Base-by-base conservation (phyloP, 2,888 invertebrate genomes). In the Leptinotarsa tumamoca region DNA sequence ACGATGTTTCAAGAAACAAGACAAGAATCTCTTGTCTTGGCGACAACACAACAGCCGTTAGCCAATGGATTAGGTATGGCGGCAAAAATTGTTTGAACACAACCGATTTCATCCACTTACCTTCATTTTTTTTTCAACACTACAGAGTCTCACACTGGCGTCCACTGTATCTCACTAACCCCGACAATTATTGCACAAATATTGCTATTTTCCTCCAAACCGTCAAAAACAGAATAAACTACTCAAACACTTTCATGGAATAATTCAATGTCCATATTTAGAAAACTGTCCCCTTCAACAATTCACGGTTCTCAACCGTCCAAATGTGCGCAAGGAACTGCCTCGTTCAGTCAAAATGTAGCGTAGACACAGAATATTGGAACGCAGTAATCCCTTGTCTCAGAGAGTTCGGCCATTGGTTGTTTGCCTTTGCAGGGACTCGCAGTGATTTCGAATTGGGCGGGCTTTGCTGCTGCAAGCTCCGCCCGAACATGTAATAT, bases 261-360 rank as follows among this genome's bases (percentile, higher is more conserved):
- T 33, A 21, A 63, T n/a, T 63, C n/a, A 33, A n/a, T 63, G 27
- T 17, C 17, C 63, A 63, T n/a, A 15, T n/a, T 13, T 7, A 63
- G 7, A 63, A 63, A 33, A 18, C 15, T 63, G 33, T 63, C 17
- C 27, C 27, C 23, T 33, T 63, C 63, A 17, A 63, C 27, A 23
- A 7, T 56, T n/a, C 27, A 17, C 17, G 5, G 69, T 33, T 23
- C 49, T 17, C 21, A 7, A 49, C 61, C 21, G 21, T 21, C 43
- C 61, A 71, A 66, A 76, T 80, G 85, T 86, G 85, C 84, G 85
- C 86, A 85, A 83, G 83, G 82, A 82, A 86, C 86, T 86, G 85
- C 80, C 83, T 78, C 76, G 70, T 76, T 78, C 73, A 76, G 71
- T 76, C 79, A 74, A 78, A 81, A 72, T 80, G 67, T 74, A 72